Evolutionary conservation across 2,113 vertebrate species (phyloP).

Genomic region (Sebastes fasciatus): DNA sequence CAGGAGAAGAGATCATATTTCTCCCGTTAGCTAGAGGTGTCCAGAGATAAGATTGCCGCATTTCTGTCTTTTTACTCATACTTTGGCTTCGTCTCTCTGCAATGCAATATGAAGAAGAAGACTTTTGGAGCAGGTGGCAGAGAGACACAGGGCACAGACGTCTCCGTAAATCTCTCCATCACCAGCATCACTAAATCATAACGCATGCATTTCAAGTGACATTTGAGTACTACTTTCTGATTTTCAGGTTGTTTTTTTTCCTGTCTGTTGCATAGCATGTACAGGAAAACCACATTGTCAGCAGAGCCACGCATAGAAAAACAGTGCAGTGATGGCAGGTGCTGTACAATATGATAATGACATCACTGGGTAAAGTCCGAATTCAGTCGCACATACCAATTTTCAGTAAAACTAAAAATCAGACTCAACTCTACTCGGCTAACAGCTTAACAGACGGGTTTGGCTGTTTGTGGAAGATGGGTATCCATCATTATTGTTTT

Average conservation of each 20-base stretch:
- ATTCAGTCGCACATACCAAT: not conserved
- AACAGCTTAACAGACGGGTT: too few species aligned
- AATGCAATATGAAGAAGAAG: not conserved
- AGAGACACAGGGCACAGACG: not conserved
- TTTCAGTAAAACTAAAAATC: too few species aligned
- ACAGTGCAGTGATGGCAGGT: not conserved
- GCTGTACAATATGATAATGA: not conserved
- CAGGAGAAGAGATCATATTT: too few species aligned
- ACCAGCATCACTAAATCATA: not conserved
- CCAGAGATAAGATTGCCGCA: too few species aligned
- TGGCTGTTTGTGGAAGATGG: too few species aligned
- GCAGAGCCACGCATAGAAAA: not conserved
- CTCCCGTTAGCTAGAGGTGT: too few species aligned
- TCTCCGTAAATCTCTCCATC: not conserved
- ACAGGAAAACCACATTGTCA: conserved; percentile 52
- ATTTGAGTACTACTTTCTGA: not conserved
- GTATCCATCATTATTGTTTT: too few species aligned
- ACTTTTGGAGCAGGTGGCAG: not conserved
- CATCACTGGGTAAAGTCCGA: conserved; percentile 18
- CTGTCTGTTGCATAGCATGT: not conserved
- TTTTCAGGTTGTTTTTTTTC: not conserved
- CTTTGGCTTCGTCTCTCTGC: too few species aligned
- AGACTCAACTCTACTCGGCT: too few species aligned
- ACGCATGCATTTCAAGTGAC: not conserved
- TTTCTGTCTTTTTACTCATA: too few species aligned